Base-by-base conservation (phyloP, 2,797 vertebrate genomes). In the Epinephelus awoara region DNA sequence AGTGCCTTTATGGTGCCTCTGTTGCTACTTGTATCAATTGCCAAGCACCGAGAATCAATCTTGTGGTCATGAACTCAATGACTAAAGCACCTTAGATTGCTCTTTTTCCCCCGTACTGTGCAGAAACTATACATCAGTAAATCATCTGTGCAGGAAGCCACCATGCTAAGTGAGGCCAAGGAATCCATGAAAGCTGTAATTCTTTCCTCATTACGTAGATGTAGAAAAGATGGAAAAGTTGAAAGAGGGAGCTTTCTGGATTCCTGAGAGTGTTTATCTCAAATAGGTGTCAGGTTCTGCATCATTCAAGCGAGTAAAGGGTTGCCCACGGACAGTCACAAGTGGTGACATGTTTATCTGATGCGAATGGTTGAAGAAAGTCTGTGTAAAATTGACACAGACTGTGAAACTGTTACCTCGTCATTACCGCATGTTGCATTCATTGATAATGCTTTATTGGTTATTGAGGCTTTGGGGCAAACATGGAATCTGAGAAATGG, bases 361-460 rank as follows among this genome's bases (percentile, higher is more conserved):
- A 47, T 50, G 54, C 0, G 14, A 25, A 44, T 25, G n/a, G 9
- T 27, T 62, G 54, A 4, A 13, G 5, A 64, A 11, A 21, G 10
- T 11, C 38, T n/a, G 44, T 38, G 25, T 25, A 47, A 57, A 7
- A 63, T 52, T 18, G 21, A 17, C 2, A 27, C 27, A 46, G 9
- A 61, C 25, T 63, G 57, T 67, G 73, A 75, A 70, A 40, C 40
- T 40, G 42, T 42, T 62, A 29, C 47, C 25, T 46, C 46, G 34
- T 63, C 49, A 50, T 27, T 34, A 27, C 5, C 12, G 7, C 23
- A 21, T 49, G 59, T 61, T 51, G 47, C 44, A 67, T 57, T 62
- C 27, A 56, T 68, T 23, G 2, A 23, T 55, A 34, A 44, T 52
- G 54, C 21, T 75, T 81, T 54, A 55, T 67, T 51, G 13, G 18